These are phyloP conservation scores for Cariama cristata DNA, from an alignment of 2,113 vertebrate species.

Conservation along the genomic window DNA sequence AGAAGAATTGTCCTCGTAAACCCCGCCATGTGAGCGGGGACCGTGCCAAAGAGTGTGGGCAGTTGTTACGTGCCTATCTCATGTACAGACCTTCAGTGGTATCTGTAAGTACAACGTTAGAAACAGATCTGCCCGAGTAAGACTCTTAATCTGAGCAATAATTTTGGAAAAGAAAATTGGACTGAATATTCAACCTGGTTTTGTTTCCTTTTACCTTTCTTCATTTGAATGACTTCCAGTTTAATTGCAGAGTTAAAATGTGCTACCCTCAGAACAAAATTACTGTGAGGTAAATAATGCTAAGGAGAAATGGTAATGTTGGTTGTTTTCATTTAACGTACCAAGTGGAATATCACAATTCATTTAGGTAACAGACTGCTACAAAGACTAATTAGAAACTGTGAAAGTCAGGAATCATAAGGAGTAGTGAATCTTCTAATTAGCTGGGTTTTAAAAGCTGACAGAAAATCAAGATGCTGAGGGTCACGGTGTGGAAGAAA, in stretches of 20 bases:
- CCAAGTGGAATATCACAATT: neutral
- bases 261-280: neutral
- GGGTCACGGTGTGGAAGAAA: neutral
- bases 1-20: neutral
- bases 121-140: neutral
- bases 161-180: neutral
- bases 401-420: slow-evolving; percentile 20
- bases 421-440: slow-evolving; percentile 23
- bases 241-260: neutral
- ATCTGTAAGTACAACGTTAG: neutral
- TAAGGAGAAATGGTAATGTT: neutral
- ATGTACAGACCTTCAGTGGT: slow-evolving; percentile 1
- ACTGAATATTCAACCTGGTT: slow-evolving; percentile 40
- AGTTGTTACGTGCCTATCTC: neutral
- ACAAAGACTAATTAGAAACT: slow-evolving; percentile 7
- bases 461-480: slow-evolving; percentile 37
- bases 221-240: neutral
- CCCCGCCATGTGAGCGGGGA: neutral
- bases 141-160: neutral
- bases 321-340: neutral
- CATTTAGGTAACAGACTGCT: neutral
- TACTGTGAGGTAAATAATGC: neutral
- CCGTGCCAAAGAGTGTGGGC: neutral
- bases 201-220: neutral
- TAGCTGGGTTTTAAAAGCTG: neutral